These are phyloP conservation scores for Trochalopteron elliotii DNA, from an alignment of 2,113 vertebrate species.

Conservation along the genomic window DNA sequence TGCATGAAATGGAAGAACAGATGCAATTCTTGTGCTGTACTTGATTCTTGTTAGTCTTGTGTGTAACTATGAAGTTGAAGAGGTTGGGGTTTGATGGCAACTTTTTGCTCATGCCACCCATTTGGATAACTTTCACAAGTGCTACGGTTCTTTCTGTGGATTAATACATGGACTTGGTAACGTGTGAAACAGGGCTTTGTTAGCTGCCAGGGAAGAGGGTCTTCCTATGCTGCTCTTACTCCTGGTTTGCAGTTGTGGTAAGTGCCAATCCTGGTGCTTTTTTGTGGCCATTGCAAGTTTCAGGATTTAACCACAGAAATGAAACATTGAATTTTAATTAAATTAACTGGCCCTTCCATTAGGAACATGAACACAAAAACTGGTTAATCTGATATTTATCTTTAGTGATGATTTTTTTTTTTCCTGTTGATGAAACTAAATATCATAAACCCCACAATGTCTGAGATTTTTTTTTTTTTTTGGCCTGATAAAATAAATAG, in stretches of 20 bases:
- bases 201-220: neutral
- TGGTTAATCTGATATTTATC: neutral
- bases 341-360: neutral
- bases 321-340: neutral
- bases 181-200: neutral
- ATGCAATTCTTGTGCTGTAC: neutral
- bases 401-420: neutral
- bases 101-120: neutral
- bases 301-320: neutral
- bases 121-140: neutral
- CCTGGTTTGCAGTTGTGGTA: neutral
- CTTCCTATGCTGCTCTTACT: neutral
- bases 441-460: neutral
- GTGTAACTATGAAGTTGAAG: neutral
- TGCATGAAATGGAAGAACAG: neutral
- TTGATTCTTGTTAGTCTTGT: neutral
- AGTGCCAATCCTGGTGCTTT: neutral
- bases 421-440: neutral
- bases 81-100: neutral
- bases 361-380: neutral
- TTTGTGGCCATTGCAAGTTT: neutral
- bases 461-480: neutral
- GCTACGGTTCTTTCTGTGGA: neutral
- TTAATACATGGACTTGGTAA: neutral
- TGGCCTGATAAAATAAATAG: neutral